Percentiles rank a stretch among this genome's conserved stretches.
Evolutionary conservation across 2,888 invertebrate genomes (phyloP).

Genomic region (Tinea pellionella): DNA sequence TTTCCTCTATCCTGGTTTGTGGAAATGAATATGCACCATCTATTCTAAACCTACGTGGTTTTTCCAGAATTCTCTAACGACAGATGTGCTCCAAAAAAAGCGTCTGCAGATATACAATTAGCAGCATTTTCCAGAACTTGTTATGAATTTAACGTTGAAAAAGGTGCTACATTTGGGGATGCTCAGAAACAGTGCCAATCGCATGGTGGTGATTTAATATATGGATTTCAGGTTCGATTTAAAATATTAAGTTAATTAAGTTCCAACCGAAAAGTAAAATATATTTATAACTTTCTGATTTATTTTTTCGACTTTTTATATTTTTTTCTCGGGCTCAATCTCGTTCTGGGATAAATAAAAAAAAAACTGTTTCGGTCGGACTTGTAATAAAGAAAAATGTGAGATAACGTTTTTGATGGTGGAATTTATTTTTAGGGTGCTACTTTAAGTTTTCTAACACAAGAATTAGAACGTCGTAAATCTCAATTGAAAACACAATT

Average conservation of each 20-base stretch:
- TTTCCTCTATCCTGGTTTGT: no score
- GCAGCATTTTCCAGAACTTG: conserved; percentile 88
- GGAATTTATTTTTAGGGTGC: conserved; percentile 53
- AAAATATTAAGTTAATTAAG: no score
- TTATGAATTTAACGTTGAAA: conserved; percentile 87
- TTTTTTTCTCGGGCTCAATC: no score
- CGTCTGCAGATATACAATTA: conserved; percentile 82
- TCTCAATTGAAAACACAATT: conserved; percentile 84
- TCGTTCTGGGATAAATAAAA: no score
- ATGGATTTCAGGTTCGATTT: conserved; percentile 69
- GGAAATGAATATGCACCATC: no score
- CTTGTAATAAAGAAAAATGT: no score
- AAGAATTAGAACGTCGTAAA: conserved; percentile 85
- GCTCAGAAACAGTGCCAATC: conserved; percentile 81
- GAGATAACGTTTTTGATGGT: no score
- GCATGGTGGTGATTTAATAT: conserved; percentile 78
- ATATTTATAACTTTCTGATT: no score
- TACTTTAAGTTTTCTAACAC: conserved; percentile 75
- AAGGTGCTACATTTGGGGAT: conserved; percentile 85
- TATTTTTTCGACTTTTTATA: no score
- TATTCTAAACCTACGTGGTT: no score
- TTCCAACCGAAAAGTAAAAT: no score
- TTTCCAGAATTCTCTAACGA: conserved; percentile 84
- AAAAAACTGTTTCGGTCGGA: no score
- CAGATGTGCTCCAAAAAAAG: conserved; percentile 79